Base-by-base conservation (phyloP, 2,113 vertebrate genomes). In the Paradisaea rubra region DNA sequence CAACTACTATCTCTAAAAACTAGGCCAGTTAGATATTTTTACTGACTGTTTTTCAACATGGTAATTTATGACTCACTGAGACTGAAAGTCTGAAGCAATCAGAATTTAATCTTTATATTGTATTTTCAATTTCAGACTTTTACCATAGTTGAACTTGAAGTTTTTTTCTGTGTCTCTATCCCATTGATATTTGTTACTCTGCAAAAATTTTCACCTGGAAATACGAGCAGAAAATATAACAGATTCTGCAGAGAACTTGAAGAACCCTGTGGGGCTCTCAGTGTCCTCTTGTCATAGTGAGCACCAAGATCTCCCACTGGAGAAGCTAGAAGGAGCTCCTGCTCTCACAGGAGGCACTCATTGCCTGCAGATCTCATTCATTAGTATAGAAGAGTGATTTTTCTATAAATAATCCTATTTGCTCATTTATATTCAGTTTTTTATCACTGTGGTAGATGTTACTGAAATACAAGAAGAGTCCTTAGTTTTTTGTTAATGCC, bases 401-500 rank as follows among this genome's bases (percentile, higher is more conserved):
- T 47, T 52, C 24, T 90, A 85, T 80, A 70, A 84, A 87, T 89
- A 82, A 65, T 82, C 70, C 66, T 71, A 64, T 79, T 94, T 81
- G 76, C 47, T 94, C 69, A 66, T 80, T 94, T 94, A 39, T 77
- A 53, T 83, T 89, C 39, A n/a, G 78, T 91, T 88, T 88, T 44
- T 86, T 81, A 90, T 92, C 87, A 83, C 88, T 88, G 78, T 94
- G 76, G 80, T 93, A 69, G 71, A 52, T 33, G 57, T 88, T 91
- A 66, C 24, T 79, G 68, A 94, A 60, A 66, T 52, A 83, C 39
- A 74, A 77, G 47, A 47, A 70, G 60, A 91, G 33, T 42, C 37
- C 53, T 83, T 60, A 54, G 33, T 54, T 91, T 95, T 87, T 64
- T 42, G 47, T 86, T 94, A 64, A 73, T 10, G 19, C 17, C 65